Conservation (phyloP, 2,888 invertebrate species). For the Thereva unica region DNA sequence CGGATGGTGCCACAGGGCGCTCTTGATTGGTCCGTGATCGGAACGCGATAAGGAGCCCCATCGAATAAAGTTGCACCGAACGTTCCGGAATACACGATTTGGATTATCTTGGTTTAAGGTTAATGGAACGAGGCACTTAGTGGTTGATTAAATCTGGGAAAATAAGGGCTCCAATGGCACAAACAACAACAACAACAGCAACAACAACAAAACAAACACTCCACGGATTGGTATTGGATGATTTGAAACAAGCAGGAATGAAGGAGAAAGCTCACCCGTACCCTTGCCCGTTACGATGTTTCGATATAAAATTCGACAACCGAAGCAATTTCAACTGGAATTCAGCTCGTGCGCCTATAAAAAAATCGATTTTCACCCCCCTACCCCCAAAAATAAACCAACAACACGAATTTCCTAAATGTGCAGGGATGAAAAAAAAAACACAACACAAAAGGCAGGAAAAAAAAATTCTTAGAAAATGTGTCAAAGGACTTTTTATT, state of each 20-base stretch:
- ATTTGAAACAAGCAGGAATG: too few species aligned
- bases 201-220: too few species aligned
- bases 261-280: too few species aligned
- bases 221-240: too few species aligned
- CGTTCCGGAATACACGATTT: not conserved
- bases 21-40: constrained; percentile 12
- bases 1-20: constrained; percentile 1
- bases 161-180: constrained; percentile 9
- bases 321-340: too few species aligned
- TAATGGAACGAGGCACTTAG: constrained; percentile 5
- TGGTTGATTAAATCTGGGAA: constrained; percentile 21
- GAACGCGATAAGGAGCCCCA: constrained; percentile 14
- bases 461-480: constrained; percentile 14
- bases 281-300: too few species aligned
- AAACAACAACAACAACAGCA: too few species aligned
- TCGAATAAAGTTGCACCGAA: not conserved
- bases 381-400: not conserved
- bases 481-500: constrained; percentile 30
- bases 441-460: constrained; percentile 13
- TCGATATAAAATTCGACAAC: too few species aligned
- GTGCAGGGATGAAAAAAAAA: constrained; percentile 17
- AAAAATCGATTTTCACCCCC: not conserved
- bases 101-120: constrained; percentile 15
- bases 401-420: constrained; percentile 16
- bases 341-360: too few species aligned